Evolutionary conservation across 2,888 invertebrate species (phyloP).

Genomic region (Melanotus villosus): DNA sequence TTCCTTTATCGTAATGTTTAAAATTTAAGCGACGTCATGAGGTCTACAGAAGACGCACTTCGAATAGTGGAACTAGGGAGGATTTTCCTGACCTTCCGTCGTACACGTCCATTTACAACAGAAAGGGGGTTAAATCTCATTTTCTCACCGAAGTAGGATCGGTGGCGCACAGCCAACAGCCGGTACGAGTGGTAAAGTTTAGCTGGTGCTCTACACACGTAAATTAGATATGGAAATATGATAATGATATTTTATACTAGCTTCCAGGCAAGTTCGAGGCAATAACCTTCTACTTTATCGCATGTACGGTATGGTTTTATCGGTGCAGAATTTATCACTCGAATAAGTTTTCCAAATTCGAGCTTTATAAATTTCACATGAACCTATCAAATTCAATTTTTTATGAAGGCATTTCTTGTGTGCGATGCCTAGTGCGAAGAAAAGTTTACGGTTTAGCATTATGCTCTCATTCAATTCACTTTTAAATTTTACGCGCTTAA

Average conservation of each 20-base stretch:
- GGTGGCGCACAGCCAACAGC: constrained; percentile 31
- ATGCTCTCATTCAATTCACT: too few relatives aligned
- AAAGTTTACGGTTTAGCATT: too few relatives aligned
- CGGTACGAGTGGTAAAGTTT: constrained; percentile 32
- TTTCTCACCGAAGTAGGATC: constrained; percentile 15
- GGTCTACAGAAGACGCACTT: background rate
- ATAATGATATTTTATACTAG: constrained; percentile 44
- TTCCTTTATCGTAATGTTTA: constrained; percentile 2
- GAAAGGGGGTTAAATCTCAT: constrained; percentile 30
- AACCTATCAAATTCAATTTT: background rate
- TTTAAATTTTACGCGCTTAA: too few relatives aligned
- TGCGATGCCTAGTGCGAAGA: too few relatives aligned
- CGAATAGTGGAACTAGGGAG: background rate
- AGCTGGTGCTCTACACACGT: constrained; percentile 41
- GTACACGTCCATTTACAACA: constrained; percentile 16
- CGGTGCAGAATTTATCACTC: constrained; percentile 27
- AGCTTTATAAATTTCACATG: constrained; percentile 10
- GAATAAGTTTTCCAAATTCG: constrained; percentile 13
- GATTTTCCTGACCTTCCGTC: constrained; percentile 7
- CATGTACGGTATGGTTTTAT: constrained; percentile 34
- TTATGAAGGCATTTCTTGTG: too few relatives aligned
- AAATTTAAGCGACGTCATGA: constrained; percentile 5
- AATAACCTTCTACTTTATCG: constrained; percentile 36
- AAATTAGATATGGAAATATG: constrained; percentile 47
- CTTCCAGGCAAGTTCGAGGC: constrained; percentile 28